These are phyloP conservation scores for Pseudachorutes palmiensis DNA, from an alignment of 1,140 invertebrate genomes.

Conservation along the genomic window DNA sequence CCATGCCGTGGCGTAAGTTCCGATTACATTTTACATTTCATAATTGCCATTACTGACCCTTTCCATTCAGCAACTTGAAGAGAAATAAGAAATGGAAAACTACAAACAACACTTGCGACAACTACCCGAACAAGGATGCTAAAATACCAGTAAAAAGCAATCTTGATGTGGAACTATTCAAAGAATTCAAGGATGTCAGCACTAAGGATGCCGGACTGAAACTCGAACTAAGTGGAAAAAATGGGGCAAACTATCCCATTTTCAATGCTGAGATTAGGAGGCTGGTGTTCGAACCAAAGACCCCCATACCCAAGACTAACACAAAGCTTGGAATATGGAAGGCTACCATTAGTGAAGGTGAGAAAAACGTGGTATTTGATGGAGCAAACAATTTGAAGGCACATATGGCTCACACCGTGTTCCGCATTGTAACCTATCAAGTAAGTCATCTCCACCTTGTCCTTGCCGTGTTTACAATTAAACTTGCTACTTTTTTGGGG, in stretches of 20 bases:
- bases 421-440: constrained; percentile 67
- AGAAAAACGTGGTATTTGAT: constrained; percentile 53
- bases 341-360: constrained; percentile 51
- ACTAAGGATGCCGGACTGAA: constrained; percentile 44
- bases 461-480: constrained; percentile 14
- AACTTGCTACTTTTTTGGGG: constrained; percentile 31
- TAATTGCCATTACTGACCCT: background rate
- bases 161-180: constrained; percentile 18
- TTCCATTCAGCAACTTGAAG: constrained; percentile 2
- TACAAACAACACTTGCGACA: constrained; percentile 8
- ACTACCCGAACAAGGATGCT: constrained; percentile 19
- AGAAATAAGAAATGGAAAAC: background rate
- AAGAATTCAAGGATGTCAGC: constrained; percentile 12
- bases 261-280: constrained; percentile 60
- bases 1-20: constrained; percentile 60
- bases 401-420: constrained; percentile 67
- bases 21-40: too few species aligned
- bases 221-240: constrained; percentile 53
- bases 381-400: constrained; percentile 59
- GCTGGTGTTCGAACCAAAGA: constrained; percentile 46
- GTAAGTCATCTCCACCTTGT: constrained; percentile 44
- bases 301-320: constrained; percentile 49
- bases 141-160: constrained; percentile 20
- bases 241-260: constrained; percentile 60
- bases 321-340: constrained; percentile 57